Evolutionary conservation across 2,113 vertebrate genomes (phyloP).

Genomic region (Poecile atricapillus): DNA sequence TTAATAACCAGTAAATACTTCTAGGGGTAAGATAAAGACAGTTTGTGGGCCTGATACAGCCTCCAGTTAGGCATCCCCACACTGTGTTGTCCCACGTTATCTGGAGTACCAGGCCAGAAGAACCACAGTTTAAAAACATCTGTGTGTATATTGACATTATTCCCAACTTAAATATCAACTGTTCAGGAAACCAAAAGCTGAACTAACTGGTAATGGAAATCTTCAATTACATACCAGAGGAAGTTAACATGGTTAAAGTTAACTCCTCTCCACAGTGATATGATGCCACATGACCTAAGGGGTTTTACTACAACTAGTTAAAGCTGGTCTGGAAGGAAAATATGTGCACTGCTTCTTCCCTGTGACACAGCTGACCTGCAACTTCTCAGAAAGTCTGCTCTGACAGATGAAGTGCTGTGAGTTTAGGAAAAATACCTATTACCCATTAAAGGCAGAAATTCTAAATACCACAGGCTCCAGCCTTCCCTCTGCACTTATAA

Average conservation of each 20-base stretch:
- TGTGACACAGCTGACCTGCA: not conserved
- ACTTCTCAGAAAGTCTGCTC: not conserved
- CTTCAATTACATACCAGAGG: not conserved
- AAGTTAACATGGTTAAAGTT: not conserved
- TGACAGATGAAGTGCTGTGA: not conserved
- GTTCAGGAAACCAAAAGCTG: conserved; percentile 2
- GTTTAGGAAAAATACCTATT: not conserved
- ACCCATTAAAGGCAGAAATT: not conserved
- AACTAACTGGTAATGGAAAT: not conserved
- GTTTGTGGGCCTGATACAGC: not conserved
- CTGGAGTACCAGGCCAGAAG: not conserved
- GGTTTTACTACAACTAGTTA: not conserved
- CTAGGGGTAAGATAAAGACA: not conserved
- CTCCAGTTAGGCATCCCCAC: not conserved
- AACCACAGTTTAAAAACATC: conserved; percentile 8
- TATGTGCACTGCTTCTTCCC: not conserved
- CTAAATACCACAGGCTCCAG: not conserved
- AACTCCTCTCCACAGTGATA: not conserved
- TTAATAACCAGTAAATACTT: not conserved
- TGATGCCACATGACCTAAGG: not conserved
- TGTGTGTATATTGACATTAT: not conserved
- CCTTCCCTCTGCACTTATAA: not conserved
- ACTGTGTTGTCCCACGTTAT: not conserved
- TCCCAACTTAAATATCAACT: not conserved
- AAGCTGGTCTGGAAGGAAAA: not conserved